Percentiles rank a stretch among this genome's conserved stretches.
These are phyloP conservation scores for Antheraea yamamai DNA, from an alignment of 2,888 invertebrate genomes.

Conservation along the genomic window DNA sequence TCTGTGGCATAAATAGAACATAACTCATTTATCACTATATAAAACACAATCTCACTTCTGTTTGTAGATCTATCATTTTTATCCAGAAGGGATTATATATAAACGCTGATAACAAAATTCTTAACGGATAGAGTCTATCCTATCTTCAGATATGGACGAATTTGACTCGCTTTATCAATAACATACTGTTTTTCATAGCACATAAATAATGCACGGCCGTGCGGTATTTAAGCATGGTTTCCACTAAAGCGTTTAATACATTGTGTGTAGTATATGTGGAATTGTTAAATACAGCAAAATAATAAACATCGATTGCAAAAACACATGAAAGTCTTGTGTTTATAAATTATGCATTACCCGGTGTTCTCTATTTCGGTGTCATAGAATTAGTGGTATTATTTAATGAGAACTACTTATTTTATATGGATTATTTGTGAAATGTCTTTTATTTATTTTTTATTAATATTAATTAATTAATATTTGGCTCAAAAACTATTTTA, in stretches of 20 bases:
- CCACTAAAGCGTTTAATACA: neutral
- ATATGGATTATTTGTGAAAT: too few species aligned
- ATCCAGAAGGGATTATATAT: conserved; percentile 35
- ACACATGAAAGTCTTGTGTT: too few species aligned
- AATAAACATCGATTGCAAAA: too few species aligned
- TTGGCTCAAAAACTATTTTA: too few species aligned
- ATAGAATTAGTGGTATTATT: too few species aligned
- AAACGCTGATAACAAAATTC: conserved; percentile 23
- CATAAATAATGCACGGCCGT: neutral
- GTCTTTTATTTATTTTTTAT: too few species aligned
- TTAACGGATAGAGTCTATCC: conserved; percentile 18
- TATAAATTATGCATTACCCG: too few species aligned
- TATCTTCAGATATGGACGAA: conserved; percentile 17
- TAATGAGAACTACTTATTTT: too few species aligned
- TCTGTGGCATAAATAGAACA: neutral
- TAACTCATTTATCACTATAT: conserved; percentile 27
- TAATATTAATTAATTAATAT: too few species aligned
- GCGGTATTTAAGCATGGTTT: conserved; percentile 3
- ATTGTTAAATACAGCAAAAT: neutral
- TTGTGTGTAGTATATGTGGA: neutral
- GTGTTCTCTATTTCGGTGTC: too few species aligned
- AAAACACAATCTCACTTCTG: conserved; percentile 29
- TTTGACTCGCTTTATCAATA: conserved; percentile 9
- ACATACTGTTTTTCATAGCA: neutral
- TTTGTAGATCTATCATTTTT: conserved; percentile 38